phyloP scores from a whole-genome alignment of 1,140 invertebrate species.

The Planococcus citri region DNA sequence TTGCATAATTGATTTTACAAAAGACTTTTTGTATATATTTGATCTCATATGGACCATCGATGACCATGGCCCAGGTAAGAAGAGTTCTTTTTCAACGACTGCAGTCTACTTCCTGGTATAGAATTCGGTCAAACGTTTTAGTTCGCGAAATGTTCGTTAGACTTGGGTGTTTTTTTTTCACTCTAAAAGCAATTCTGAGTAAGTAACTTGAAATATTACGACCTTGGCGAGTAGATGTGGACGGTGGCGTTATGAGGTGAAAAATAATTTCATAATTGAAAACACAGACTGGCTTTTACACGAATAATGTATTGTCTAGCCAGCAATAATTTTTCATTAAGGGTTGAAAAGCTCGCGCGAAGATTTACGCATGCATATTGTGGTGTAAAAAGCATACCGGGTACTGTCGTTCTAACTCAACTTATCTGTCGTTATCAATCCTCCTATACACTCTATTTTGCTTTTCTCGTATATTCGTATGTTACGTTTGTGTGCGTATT shows the following conservation, averaged over 20 bases:
- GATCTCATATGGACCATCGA: neutral
- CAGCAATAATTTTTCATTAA: neutral
- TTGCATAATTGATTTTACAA: neutral
- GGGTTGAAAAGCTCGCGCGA: neutral
- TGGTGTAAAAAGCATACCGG: neutral
- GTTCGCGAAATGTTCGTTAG: neutral
- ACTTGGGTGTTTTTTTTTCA: too few species aligned
- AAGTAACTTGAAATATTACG: too few species aligned
- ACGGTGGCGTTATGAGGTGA: too few species aligned
- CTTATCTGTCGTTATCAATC: too few species aligned
- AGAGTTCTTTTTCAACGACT: neutral
- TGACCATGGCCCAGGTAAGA: neutral
- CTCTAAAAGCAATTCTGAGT: too few species aligned
- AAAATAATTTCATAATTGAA: constrained; percentile 5
- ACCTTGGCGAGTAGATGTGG: too few species aligned
- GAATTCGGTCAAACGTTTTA: neutral
- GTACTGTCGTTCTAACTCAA: too few species aligned
- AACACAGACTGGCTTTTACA: neutral
- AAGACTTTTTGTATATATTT: neutral
- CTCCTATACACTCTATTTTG: too few species aligned
- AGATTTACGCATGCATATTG: constrained; percentile 3
- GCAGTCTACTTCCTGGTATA: neutral
- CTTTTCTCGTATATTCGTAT: too few species aligned
- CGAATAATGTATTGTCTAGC: neutral
- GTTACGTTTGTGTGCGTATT: too few species aligned